These are phyloP conservation scores for Leptinotarsa lineolata DNA, from an alignment of 1,140 invertebrate genomes.

Conservation along the genomic window DNA sequence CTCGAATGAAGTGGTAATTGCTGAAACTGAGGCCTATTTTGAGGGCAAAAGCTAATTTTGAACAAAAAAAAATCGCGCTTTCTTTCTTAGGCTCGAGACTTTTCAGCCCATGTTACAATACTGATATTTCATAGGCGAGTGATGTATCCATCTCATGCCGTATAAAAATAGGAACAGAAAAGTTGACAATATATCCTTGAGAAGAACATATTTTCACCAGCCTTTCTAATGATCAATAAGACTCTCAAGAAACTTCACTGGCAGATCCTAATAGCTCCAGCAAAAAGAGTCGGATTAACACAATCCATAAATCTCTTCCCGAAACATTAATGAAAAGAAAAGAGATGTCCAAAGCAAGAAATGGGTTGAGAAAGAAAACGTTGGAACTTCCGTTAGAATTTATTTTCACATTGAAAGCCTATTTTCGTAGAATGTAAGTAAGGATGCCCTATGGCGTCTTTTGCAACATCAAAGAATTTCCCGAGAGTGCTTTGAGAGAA, in stretches of 20 bases:
- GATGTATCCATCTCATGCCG: no score
- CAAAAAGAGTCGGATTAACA: neutral
- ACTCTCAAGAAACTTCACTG: neutral
- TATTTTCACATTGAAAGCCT: neutral
- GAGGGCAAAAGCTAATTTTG: no score
- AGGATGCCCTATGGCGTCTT: neutral
- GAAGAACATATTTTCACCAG: no score
- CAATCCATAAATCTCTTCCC: neutral
- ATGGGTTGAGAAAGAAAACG: neutral
- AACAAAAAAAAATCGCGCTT: no score
- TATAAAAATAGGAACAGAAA: no score
- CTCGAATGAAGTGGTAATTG: no score
- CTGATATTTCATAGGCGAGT: no score
- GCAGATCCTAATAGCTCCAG: neutral
- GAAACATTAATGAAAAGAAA: constrained; percentile 2
- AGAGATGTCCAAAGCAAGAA: constrained; percentile 5
- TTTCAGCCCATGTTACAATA: no score
- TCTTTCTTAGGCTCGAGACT: no score
- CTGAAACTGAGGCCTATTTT: no score
- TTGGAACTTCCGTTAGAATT: neutral
- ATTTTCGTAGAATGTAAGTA: neutral
- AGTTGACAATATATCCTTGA: no score
- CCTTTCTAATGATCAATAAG: no score
- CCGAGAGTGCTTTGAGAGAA: neutral
- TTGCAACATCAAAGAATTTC: constrained; percentile 2